Percentiles rank a stretch among this genome's conserved stretches.
Evolutionary conservation across 2,113 vertebrate genomes (phyloP).

Genomic region (Probosciger aterrimus): DNA sequence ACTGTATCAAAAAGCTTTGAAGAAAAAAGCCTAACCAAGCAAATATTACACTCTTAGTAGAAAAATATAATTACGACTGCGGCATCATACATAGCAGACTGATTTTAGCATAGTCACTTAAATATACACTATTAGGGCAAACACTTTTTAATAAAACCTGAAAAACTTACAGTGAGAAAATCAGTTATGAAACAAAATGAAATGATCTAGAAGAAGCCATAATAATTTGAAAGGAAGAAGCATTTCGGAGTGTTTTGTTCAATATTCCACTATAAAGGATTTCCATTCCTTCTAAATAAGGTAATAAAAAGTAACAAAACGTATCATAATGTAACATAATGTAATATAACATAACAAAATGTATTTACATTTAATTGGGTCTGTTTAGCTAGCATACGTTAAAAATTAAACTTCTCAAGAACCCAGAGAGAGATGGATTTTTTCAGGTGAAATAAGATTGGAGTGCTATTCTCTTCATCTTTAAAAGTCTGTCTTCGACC

Average conservation of each 20-base stretch:
- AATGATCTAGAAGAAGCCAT: neutral
- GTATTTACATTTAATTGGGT: neutral
- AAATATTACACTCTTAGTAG: neutral
- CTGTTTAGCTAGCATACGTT: neutral
- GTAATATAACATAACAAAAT: neutral
- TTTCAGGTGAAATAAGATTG: neutral
- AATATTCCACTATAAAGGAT: neutral
- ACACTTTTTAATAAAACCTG: neutral
- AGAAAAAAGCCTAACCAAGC: neutral
- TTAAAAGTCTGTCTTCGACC: neutral
- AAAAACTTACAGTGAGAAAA: neutral
- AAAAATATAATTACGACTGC: neutral
- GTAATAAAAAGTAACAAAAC: neutral
- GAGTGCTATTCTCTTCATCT: neutral
- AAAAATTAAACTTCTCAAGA: neutral
- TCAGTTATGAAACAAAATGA: neutral
- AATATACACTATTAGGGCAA: neutral
- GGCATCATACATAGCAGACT: neutral
- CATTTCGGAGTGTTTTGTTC: neutral
- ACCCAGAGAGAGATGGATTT: neutral
- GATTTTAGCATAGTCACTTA: neutral
- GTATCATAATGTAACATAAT: neutral
- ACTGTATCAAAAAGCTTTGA: neutral
- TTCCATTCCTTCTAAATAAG: neutral
- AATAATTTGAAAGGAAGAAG: neutral